Conservation (phyloP, 2,888 invertebrate species). For the Phytoseiulus persimilis region DNA sequence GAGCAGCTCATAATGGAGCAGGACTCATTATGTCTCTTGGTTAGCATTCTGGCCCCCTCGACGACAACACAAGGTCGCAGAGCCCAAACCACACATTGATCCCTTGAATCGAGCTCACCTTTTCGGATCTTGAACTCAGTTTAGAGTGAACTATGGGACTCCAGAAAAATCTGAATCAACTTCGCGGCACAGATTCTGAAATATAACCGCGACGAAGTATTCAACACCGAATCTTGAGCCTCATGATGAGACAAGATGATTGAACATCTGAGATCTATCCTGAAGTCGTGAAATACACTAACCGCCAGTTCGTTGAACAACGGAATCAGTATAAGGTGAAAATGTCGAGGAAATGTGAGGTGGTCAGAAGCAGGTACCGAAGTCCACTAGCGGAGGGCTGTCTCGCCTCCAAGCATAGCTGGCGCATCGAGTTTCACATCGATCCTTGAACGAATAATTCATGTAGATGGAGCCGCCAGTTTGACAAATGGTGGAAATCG, state of each 20-base stretch:
- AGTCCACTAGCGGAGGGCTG: background rate
- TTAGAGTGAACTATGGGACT: background rate
- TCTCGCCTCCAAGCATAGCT: background rate
- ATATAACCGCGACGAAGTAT: background rate
- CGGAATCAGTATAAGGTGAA: background rate
- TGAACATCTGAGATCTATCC: background rate
- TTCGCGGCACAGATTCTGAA: background rate
- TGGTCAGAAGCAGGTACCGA: background rate
- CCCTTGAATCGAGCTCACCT: background rate
- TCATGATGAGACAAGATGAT: too few relatives aligned
- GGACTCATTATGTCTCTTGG: background rate
- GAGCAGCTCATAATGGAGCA: background rate
- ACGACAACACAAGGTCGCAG: background rate
- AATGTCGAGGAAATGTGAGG: background rate
- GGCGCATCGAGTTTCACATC: background rate
- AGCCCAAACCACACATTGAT: background rate
- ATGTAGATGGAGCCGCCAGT: background rate
- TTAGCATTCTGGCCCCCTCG: background rate
- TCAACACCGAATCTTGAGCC: too few relatives aligned
- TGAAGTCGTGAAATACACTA: background rate
- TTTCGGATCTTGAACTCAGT: background rate
- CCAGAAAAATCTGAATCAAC: background rate
- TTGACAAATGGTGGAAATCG: background rate
- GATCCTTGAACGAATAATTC: background rate
- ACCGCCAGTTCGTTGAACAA: background rate